Conservation (phyloP, 2,113 vertebrate species). For the Dolichotis patagonum region DNA sequence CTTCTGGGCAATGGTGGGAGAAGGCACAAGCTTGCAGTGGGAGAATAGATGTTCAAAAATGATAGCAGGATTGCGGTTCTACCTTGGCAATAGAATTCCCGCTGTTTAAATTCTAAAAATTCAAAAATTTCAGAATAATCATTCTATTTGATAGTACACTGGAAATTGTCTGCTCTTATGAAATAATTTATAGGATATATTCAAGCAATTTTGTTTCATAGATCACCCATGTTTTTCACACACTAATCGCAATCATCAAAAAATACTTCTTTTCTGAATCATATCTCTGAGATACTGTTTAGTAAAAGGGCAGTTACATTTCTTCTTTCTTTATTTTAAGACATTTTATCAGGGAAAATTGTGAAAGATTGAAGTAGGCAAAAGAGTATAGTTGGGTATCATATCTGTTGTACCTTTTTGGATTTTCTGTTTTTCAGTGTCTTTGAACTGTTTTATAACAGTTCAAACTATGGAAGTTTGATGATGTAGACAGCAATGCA, state of each 20-base stretch:
- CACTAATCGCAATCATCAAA: neutral
- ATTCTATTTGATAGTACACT: neutral
- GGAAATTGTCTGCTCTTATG: neutral
- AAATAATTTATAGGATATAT: neutral
- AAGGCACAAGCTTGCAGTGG: neutral
- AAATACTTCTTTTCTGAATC: neutral
- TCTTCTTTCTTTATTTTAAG: neutral
- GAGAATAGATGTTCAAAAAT: neutral
- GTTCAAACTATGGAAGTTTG: neutral
- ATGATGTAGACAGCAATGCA: neutral
- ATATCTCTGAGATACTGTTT: neutral
- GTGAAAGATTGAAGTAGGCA: neutral
- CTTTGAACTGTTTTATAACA: slow-evolving; percentile 51
- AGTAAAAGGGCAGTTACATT: neutral
- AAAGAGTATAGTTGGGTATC: neutral
- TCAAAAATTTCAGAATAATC: neutral
- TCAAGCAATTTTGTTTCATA: neutral
- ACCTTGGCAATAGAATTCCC: neutral
- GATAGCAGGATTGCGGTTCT: neutral
- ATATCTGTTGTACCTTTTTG: neutral
- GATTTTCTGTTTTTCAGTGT: neutral
- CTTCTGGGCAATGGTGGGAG: neutral
- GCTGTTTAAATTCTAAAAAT: slow-evolving; percentile 15
- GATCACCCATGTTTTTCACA: neutral
- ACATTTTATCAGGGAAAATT: neutral